These are phyloP conservation scores for Haliclona indistincta DNA, from an alignment of 37 sponge, comb jelly and placozoan species.

Conservation along the genomic window DNA sequence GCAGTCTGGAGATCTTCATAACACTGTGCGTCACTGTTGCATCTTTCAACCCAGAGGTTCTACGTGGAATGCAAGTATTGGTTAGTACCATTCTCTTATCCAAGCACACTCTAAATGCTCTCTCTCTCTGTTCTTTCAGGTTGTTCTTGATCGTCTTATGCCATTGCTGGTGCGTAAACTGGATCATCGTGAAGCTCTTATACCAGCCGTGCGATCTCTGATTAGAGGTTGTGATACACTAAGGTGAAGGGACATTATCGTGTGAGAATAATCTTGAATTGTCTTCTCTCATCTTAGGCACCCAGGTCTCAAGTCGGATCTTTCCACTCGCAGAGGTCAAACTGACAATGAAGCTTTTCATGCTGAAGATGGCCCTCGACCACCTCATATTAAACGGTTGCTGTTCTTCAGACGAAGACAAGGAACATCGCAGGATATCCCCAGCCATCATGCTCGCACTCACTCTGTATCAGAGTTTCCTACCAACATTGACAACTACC, in stretches of 20 bases:
- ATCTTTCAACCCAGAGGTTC: conserved; percentile 51
- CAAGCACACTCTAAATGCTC: not conserved
- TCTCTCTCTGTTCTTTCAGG: conserved; percentile 2
- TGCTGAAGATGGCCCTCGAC: not conserved
- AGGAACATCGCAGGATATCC: conserved; percentile 1
- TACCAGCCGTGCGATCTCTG: conserved; percentile 12
- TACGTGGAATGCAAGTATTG: conserved; percentile 68
- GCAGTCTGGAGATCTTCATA: conserved; percentile 28
- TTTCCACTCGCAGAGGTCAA: not conserved
- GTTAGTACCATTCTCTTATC: not conserved
- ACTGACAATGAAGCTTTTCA: not conserved
- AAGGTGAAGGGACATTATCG: too few relatives aligned
- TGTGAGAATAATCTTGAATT: not conserved
- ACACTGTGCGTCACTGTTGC: conserved; percentile 50
- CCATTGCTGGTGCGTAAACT: conserved; percentile 34
- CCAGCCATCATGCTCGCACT: not conserved
- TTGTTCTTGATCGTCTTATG: conserved; percentile 49
- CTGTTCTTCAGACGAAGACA: not conserved
- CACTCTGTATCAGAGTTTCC: not conserved
- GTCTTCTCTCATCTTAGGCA: not conserved
- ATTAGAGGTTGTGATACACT: conserved; percentile 42
- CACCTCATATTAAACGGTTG: not conserved
- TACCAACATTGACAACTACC: not conserved
- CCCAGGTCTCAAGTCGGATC: not conserved
- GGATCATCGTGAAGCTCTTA: not conserved